These are phyloP conservation scores for Tenthredo notha DNA, from an alignment of 2,888 invertebrate species.

Conservation along the genomic window DNA sequence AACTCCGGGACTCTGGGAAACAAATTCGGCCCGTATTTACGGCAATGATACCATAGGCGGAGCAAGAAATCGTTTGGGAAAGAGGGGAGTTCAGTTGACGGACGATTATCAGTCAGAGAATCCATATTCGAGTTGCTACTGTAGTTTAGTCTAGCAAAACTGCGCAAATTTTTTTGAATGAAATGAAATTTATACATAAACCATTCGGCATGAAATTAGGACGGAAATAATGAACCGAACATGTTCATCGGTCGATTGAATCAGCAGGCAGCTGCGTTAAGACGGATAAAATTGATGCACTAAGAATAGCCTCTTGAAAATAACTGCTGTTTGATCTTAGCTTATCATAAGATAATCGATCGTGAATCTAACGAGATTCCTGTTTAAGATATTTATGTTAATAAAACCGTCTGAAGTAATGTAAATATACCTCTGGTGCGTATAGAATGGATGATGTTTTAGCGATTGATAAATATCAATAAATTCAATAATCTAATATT, in stretches of 20 bases:
- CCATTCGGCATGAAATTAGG: background rate
- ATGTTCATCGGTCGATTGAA: background rate
- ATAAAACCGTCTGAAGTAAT: conserved; percentile 15
- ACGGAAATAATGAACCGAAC: background rate
- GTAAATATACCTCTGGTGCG: conserved; percentile 49
- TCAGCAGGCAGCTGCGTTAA: background rate
- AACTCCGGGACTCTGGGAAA: conserved; percentile 93
- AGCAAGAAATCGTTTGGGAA: conserved; percentile 69
- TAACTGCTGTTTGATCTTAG: conserved; percentile 2
- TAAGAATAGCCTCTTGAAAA: background rate
- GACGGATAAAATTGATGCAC: background rate
- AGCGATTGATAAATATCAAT: conserved; percentile 16
- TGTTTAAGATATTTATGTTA: background rate
- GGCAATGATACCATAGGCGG: conserved; percentile 63
- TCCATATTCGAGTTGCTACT: conserved; percentile 69
- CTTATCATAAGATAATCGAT: conserved; percentile 1
- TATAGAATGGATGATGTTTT: conserved; percentile 18
- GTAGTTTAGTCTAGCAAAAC: conserved; percentile 56
- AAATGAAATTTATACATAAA: conserved; percentile 6
- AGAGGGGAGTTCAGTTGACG: conserved; percentile 69
- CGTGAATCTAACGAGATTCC: conserved; percentile 23
- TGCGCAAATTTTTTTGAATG: background rate
- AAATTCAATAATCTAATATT: background rate
- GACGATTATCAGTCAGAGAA: conserved; percentile 65
- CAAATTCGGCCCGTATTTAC: conserved; percentile 63